Percentiles rank a stretch among this genome's conserved stretches.
Conservation (phyloP, 2,797 vertebrate genomes). For the Gadopsis marmoratus region DNA sequence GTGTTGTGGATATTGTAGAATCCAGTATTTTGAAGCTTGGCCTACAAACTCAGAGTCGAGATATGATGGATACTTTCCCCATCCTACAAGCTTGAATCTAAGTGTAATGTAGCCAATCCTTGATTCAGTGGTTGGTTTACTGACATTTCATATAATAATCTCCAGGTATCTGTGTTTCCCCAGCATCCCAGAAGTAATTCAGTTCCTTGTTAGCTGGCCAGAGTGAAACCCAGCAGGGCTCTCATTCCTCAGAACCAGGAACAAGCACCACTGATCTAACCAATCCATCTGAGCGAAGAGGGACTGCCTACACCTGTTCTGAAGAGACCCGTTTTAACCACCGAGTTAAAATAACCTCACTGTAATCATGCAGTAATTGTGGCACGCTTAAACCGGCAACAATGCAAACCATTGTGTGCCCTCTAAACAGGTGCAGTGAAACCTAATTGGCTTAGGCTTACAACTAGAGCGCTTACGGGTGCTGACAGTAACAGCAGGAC, state of each 20-base stretch:
- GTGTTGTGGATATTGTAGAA: too few relatives aligned
- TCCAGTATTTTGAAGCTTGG: too few relatives aligned
- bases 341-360: slow-evolving; percentile 16
- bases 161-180: background rate
- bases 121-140: background rate
- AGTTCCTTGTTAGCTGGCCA: background rate
- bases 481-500: slow-evolving; percentile 32
- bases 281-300: background rate
- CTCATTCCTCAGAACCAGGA: slow-evolving; percentile 9
- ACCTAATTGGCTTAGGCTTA: slow-evolving; percentile 72
- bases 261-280: background rate
- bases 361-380: slow-evolving; percentile 5
- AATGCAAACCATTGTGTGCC: slow-evolving; percentile 30
- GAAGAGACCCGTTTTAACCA: slow-evolving; percentile 24
- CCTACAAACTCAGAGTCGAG: too few relatives aligned
- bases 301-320: background rate
- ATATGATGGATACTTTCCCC: too few relatives aligned
- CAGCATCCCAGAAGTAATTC: background rate
- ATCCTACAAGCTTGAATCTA: too few relatives aligned
- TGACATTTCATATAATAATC: background rate
- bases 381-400: slow-evolving; percentile 14
- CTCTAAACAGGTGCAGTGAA: slow-evolving; percentile 44
- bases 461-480: slow-evolving; percentile 19
- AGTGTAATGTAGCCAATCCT: too few relatives aligned
- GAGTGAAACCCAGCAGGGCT: background rate